Base-by-base conservation (phyloP, 2,888 invertebrate species). In the Pheosia tremula region DNA sequence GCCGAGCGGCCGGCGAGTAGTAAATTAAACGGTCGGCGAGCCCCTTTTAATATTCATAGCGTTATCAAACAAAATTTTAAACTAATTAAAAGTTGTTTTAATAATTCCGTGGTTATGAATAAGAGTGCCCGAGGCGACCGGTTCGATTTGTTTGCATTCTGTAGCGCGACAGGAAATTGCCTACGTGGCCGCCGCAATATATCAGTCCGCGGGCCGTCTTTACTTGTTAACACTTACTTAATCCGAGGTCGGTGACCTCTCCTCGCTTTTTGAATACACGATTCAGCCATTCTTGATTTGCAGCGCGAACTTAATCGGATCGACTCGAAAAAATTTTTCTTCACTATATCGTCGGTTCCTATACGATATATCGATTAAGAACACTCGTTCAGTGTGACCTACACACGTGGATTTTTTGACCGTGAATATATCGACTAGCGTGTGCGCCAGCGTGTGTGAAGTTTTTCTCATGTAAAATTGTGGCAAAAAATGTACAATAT, bases 31-130 rank as follows among this genome's bases (percentile, higher is more conserved):
- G 86, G 87, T 80, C 88, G 86, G 85, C 86, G 85, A 84, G 85
- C 82, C 82, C 79, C 84, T 83, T 89, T 89, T 90, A 90, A 91
- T 92, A 91, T 91, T 91, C 92, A 91, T 91, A 89, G 89, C 88
- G 84, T 88, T 89, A 86, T 89, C 89, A 88, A 89, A 90, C 89
- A 89, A 90, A 89, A 87, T 89, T 88, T 86, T 88, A 87, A 91
- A 91, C 89, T 88, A 91, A 92, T 91, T 91, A 91, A 91, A 90
- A 90, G 78, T 86, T 87, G 87, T 87, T 78, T 84, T 85, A 85
- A 86, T 87, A 88, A 83, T 83, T 83, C 80, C 79, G 77, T 77
- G 77, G 75, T 76, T 77, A 79, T 76, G 78, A 77, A 77, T 75
- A 70, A 66, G 70, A 78, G 64, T 61, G 79, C 75, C 72, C 60